Evolutionary conservation across 2,888 invertebrate genomes (phyloP), one percentile per base, ranked within the genome.

Genomic region (Xestoiulus laeticollis): DNA sequence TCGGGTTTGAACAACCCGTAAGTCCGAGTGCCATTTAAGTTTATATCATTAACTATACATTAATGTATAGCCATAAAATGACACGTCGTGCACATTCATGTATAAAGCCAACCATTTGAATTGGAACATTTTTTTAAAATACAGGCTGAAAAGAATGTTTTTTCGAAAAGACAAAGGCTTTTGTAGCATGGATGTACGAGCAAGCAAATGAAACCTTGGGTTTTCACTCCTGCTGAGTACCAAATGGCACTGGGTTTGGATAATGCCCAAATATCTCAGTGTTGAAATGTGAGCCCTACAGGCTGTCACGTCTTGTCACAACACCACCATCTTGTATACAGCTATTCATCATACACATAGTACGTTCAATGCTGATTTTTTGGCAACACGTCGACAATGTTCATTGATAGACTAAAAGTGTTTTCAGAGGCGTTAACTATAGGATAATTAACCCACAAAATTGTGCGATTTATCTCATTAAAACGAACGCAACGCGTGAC

Each of bases 251-350:
- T 82, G 26, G 82, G 38, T 38, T 82, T 30, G 38, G 32, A 83
- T 38, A 83, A 83, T 59, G 59, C 59, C n/a, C 59, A 19, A 10
- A 6, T 19, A 16, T 59, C 5, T 19, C n/a, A 19, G 30, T 30
- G 83, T 26, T 83, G 83, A 83, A 30, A 83, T 33, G 83, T 30
- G 30, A 10, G 83, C 83, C 83, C 83, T 83, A 83, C 83, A 30
- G 83, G 83, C 83, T 83, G 83, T 83, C 83, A 83, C 83, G 83
- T 22, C 32, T 38, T 83, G 83, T 83, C 83, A 83, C 83, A 83
- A 83, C 82, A 82, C 19, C 38, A 16, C 38, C 83, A 83, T 59
- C 59, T 59, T 59, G 59, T 3, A 5, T 59, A n/a, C n/a, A n/a
- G n/a, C 59, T 59, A 59, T 59, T 59, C 59, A 59, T 59, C 59